Conservation (phyloP, 2,888 invertebrate species). For the Cremastinae sp. region DNA sequence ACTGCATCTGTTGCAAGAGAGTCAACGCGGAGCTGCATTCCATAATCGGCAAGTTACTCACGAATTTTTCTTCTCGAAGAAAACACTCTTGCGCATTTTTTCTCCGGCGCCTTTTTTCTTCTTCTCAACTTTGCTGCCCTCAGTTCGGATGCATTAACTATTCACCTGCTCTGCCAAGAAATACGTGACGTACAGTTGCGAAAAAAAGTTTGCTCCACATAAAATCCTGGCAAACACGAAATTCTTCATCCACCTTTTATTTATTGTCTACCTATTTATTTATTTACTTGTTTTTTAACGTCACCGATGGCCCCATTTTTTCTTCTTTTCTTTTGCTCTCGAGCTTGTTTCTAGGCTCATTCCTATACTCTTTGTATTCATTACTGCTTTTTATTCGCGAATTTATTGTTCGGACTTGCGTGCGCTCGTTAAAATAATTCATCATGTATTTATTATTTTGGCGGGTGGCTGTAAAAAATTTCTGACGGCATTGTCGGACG, state of each 20-base stretch:
- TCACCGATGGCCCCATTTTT: not conserved
- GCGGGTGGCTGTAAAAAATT: too few species aligned
- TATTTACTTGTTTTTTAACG: too few species aligned
- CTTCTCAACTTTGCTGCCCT: slow-evolving; percentile 2
- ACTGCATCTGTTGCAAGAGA: slow-evolving; percentile 47
- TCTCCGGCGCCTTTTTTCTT: slow-evolving; percentile 3
- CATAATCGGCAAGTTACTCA: slow-evolving; percentile 58
- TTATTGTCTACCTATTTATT: slow-evolving; percentile 4
- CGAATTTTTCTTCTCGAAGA: slow-evolving; percentile 46
- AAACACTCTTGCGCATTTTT: slow-evolving; percentile 29
- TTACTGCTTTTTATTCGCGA: too few species aligned
- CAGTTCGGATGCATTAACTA: slow-evolving; percentile 47
- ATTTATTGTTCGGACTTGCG: too few species aligned
- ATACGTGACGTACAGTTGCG: slow-evolving; percentile 11
- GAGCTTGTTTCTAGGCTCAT: not conserved
- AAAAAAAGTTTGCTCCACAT: slow-evolving; percentile 6
- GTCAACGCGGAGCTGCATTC: slow-evolving; percentile 12
- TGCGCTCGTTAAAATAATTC: too few species aligned
- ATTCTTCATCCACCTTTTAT: slow-evolving; percentile 5
- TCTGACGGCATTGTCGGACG: too few species aligned
- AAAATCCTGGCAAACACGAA: slow-evolving; percentile 16
- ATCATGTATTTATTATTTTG: too few species aligned
- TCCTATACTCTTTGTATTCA: not conserved
- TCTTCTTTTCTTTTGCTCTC: not conserved
- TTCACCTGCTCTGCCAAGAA: slow-evolving; percentile 43